Evolutionary conservation across 1,140 invertebrate species (phyloP), one percentile per base, ranked within the genome.

Genomic region (Hycleus phaleratus): DNA sequence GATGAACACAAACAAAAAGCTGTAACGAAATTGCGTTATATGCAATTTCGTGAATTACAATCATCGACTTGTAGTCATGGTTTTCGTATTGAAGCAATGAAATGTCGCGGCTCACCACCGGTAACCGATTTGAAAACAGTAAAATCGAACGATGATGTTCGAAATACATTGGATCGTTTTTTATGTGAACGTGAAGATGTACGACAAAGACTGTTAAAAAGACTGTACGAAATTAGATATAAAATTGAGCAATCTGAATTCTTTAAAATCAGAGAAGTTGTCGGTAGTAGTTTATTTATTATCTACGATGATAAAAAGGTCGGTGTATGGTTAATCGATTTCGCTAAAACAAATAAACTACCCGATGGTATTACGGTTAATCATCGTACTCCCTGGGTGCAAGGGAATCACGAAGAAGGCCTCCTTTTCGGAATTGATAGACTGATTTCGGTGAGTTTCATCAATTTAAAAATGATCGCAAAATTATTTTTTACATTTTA

Each of bases 61-160:
- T 96, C 92, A 59, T 97, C 95, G 2, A 93, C 93, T 0, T 89
- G 91, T 39, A 85, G 86, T 48, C 85, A 96, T 62, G 95, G 95
- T 1, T 98, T 98, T 72, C 78, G 96, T 60, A 95, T 98, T 60
- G 96, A 98, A 76, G 96, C 93, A 18, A 87, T 98, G 73, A 95
- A 95, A 75, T 77, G 88, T 57, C 82, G 87, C 1, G 86, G 87
- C 2, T 78, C 81, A 38, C 78, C 85, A 0, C 88, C 88, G 0
- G 78, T 90, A 1, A 90, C 85, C 10, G 86, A 90, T 71, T 66
- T 90, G 3, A 88, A 90, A 66, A 87, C 81, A 58, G 82, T 95
- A 0, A 87, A 88, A 67, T 88, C 83, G 18, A 79, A 81, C 46
- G 77, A 85, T 0, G 87, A 95, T 66, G 87, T 98, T 0, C 74